Conservation (phyloP, 1,140 invertebrate genomes). For the Pogonomyrmex californicus region DNA sequence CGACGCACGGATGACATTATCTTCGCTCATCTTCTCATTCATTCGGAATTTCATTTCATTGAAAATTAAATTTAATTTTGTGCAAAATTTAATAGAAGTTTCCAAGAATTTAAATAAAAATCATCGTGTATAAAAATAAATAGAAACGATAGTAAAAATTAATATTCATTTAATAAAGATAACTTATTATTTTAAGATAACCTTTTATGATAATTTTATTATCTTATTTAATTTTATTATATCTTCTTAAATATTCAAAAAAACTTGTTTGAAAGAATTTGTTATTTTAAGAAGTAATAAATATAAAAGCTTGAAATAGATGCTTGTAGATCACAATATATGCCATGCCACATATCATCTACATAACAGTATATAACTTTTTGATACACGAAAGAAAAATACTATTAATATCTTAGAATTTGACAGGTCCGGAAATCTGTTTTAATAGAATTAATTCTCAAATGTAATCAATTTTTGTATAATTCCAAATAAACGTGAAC, state of each 20-base stretch:
- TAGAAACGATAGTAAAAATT: not conserved
- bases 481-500: slow-evolving; percentile 58
- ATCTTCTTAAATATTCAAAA: not conserved
- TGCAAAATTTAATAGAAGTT: not conserved
- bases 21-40: slow-evolving; percentile 52
- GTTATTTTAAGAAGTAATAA: not conserved
- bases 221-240: not conserved
- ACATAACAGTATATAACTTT: too few species aligned
- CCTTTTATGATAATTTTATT: not conserved
- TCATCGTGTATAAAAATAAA: not conserved
- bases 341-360: not conserved
- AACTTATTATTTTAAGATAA: not conserved
- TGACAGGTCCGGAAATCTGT: not conserved
- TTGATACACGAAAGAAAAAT: not conserved
- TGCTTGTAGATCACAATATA: not conserved
- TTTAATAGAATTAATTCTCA: slow-evolving; percentile 12
- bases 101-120: not conserved
- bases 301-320: not conserved
- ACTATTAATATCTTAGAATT: slow-evolving; percentile 2
- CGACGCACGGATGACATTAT: slow-evolving; percentile 45
- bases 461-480: slow-evolving; percentile 14
- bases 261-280: not conserved
- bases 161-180: not conserved
- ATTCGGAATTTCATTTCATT: slow-evolving; percentile 52
- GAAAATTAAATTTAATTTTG: slow-evolving; percentile 11